Conservation (phyloP, 2,797 vertebrate genomes). For the Gallinago stenura region DNA sequence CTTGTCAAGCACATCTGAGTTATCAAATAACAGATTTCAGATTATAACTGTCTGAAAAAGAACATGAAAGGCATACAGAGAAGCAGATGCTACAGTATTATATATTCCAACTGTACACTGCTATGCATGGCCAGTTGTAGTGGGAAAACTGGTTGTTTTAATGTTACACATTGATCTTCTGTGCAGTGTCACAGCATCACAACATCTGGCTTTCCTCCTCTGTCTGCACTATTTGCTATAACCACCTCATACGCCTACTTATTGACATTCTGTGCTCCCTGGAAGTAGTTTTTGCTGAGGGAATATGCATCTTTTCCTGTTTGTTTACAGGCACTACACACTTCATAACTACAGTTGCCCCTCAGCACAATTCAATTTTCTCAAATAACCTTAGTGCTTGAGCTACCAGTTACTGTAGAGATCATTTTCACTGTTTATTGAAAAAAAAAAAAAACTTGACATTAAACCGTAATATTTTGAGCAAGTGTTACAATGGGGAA, state of each 20-base stretch:
- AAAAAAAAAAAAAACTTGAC: background rate
- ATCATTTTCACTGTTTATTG: background rate
- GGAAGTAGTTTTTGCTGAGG: background rate
- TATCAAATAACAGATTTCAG: background rate
- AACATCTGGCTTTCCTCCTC: background rate
- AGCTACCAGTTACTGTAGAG: conserved; percentile 12
- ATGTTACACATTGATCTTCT: background rate
- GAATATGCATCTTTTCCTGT: conserved; percentile 15
- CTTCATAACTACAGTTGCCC: conserved; percentile 20
- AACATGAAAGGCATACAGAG: background rate
- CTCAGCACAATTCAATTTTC: conserved; percentile 52
- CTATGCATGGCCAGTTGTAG: conserved; percentile 1
- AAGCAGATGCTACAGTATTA: conserved; percentile 25
- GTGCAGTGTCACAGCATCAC: background rate
- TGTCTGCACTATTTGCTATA: background rate
- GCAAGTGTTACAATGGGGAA: background rate
- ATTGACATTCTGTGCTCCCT: background rate
- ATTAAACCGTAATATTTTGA: conserved; percentile 15
- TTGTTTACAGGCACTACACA: conserved; percentile 46
- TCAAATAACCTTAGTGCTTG: background rate
- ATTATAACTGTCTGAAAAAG: background rate
- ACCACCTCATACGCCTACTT: background rate
- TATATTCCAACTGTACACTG: background rate
- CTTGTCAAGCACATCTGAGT: background rate
- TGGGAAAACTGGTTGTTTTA: conserved; percentile 1